Evolutionary conservation across 2,888 invertebrate genomes (phyloP), one percentile per base, ranked within the genome.

Genomic region (Pristionchus entomophagus): DNA sequence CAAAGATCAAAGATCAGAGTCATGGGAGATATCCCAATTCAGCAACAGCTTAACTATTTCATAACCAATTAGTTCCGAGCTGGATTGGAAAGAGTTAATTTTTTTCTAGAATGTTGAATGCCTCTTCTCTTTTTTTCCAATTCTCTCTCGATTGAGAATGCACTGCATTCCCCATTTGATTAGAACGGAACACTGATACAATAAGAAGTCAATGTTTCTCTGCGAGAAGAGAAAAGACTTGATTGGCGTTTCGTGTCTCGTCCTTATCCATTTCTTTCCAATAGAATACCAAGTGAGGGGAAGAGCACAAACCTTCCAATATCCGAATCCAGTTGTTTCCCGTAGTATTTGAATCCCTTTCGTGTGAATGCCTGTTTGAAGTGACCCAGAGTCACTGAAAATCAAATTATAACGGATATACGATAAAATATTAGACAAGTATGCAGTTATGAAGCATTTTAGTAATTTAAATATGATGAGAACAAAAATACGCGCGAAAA

Each of bases 311-410:
- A 91, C 92, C 88, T 86, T 78, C 89, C 87, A 84, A 92, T 89
- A 86, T 91, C 91, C 12, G 87, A 83, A 83, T 92, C 92, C 26
- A 91, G 84, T 56, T 88, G 90, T 85, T 91, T 91, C 78, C 89
- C 91, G 85, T 89, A 92, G 83, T 92, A 92, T 62, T 90, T 90
- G 86, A 91, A 92, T 12, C 91, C 91, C n/a, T 90, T 88, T 19
- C 89, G 87, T 6, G 88, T 88, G 86, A 92, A 91, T 49, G 90
- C 88, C 53, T 86, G 87, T 73, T 89, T 89, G 86, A 90, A 90
- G 81, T 90, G 89, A 53, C 88, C 90, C 29, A 90, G 81, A 56
- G 84, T 84, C 29, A 69, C 84, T 84, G 56, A 56, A 81, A 51
- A 81, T 26, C 22, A 73, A 4, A 65, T 35, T 32, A 6, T 38